Conservation (phyloP, 2,113 vertebrate species). For the Siniperca chuatsi region DNA sequence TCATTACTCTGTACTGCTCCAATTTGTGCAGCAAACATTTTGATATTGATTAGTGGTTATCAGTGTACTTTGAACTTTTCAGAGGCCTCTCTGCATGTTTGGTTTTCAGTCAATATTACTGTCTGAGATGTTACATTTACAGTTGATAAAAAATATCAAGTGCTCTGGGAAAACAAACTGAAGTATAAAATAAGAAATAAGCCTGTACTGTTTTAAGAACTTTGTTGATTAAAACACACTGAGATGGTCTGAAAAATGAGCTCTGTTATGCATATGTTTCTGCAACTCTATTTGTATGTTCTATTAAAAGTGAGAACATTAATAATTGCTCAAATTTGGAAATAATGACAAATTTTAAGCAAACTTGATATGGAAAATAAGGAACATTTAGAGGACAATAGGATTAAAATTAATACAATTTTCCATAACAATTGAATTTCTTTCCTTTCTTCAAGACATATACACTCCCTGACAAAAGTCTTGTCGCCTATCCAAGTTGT, state of each 20-base stretch:
- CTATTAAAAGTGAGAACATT: not conserved
- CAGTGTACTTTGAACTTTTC: conserved; percentile 50
- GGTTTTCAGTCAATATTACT: conserved; percentile 32
- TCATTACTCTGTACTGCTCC: not conserved
- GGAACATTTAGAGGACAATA: not conserved
- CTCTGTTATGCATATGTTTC: not conserved
- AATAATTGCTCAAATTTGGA: not conserved
- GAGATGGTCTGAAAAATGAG: not conserved
- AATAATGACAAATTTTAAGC: not conserved
- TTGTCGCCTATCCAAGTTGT: too few relatives aligned
- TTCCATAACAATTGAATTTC: not conserved
- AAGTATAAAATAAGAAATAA: not conserved
- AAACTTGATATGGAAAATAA: not conserved
- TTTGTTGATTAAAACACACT: not conserved
- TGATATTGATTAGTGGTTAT: conserved; percentile 46
- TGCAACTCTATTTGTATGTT: not conserved
- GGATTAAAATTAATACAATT: not conserved
- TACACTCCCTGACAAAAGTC: too few relatives aligned
- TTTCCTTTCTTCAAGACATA: not conserved
- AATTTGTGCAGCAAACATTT: conserved; percentile 34
- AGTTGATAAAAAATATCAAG: not conserved
- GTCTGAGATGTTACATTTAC: not conserved
- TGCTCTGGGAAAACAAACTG: not conserved
- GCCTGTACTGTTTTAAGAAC: not conserved
- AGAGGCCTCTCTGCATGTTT: conserved; percentile 13